Evolutionary conservation across 2,113 vertebrate genomes (phyloP), one percentile per base, ranked within the genome.

Genomic region (Cottus gobio): DNA sequence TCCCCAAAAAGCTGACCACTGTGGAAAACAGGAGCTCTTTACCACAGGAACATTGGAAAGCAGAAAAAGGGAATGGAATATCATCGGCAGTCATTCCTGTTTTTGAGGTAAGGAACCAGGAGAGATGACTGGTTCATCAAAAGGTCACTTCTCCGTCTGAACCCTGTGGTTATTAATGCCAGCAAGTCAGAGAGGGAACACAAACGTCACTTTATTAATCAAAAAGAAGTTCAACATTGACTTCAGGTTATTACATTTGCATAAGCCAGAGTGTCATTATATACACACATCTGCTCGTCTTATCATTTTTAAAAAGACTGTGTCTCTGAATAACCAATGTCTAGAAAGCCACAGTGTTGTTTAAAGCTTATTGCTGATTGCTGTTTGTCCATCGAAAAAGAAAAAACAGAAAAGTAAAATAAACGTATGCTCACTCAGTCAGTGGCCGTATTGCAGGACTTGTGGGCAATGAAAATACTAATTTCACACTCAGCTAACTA

Each of bases 401-500:
- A 28, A 56, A 24, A 71, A 22, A 24, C 3, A 46, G 8, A 62
- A 39, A 37, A 52, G 31, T 56, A 15, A 79, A 68, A 66, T 36
- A 50, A 31, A 42, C 11, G 22, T 13, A 20, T 24, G 26, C 11
- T 58, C 28, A 72, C 8, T 84, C 67, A 42, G 48, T 84, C 67
- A 56, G 42, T 61, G 34, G 37, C 50, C 22, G 37, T 60, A 67
- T 9, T 56, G 28, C 44, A 26, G 28, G 52, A 8, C 10, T 46
- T 20, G 30, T 64, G 46, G 52, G 42, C 37, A 24, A 52, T 83
- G 72, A 71, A 75, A 74, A 84, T 67, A 65, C 10, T 69, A 26
- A 86, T 86, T 87, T 83, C 76, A 80, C 54, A 85, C 71, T 62
- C 42, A 70, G 75, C 39, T 66, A 83, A 71, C 71, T 39, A n/a